Base-by-base conservation (phyloP, 2,797 vertebrate genomes). In the Pantherophis alleghaniensis region DNA sequence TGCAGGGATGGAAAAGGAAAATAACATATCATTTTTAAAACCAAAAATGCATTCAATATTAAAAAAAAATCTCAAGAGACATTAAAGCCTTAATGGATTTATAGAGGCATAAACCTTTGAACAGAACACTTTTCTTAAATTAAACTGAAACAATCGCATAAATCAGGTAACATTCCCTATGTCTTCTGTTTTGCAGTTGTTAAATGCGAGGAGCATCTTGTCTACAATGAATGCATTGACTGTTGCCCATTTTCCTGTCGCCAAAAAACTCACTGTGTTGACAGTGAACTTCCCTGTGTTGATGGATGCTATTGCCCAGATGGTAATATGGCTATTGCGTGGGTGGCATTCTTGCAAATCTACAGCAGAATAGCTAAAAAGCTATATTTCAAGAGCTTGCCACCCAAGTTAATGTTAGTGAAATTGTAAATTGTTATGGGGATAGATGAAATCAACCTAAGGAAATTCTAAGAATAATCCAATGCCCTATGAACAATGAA, bases 261-360 rank as follows among this genome's bases (percentile, higher is more conserved):
- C 59, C 97, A 98, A 5, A 98, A 98, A 37, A 96, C 97, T 0
- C 97, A 98, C 4, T 99, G 99, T 69, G 97, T 99, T 86, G 98
- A 98, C 97, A 99, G 98, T 94, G 98, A 99, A 96, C 98, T 99
- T 89, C 97, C 98, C 93, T 99, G 99, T 92, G 96, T 99, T 94
- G 99, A 99, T 9, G 99, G 99, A 94, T 99, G 99, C 97, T 99
- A 99, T 97, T 99, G 99, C 96, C 98, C 98, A 0, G 97, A 99
- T 0, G 99, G 99, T 99, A 97, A 93, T 95, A 55, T 74, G 20
- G 87, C 55, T 89, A 88, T 53, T 4, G 11, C 91, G 59, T 94
- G 93, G n/a, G 5, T 90, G 57, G 56, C 24, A 7, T 60, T 20
- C 57, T 61, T 83, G 37, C 13, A 86, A 83, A 24, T 47, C 32